Percentiles rank a stretch among this genome's conserved stretches.
phyloP scores from a whole-genome alignment of 2,888 invertebrate species.

The Campopleginae sp. region DNA sequence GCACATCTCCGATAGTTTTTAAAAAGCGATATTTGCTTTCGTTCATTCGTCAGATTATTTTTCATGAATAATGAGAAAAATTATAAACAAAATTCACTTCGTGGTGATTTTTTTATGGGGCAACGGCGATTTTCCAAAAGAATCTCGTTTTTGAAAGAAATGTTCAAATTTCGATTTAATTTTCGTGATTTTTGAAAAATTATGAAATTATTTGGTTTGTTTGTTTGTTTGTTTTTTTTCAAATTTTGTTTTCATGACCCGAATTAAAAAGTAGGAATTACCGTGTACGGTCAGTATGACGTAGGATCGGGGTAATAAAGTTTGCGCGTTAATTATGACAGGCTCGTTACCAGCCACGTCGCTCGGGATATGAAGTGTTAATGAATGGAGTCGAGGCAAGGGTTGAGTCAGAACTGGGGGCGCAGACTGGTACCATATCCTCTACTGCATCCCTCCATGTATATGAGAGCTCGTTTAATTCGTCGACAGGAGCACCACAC shows the following conservation, averaged over 20 bases:
- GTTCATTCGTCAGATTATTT: no score
- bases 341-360: conserved; percentile 83
- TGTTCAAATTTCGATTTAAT: neutral
- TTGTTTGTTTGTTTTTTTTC: neutral
- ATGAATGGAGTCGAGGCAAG: conserved; percentile 82
- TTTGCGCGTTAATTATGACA: conserved; percentile 84
- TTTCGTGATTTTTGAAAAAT: neutral
- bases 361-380: conserved; percentile 83
- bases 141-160: neutral
- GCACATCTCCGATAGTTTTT: neutral
- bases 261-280: conserved; percentile 5
- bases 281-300: conserved; percentile 73
- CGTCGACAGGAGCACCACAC: conserved; percentile 42
- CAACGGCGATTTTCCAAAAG: neutral
- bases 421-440: conserved; percentile 79
- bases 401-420: conserved; percentile 72
- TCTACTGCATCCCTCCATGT: conserved; percentile 16
- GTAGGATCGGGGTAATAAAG: conserved; percentile 79
- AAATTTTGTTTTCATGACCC: neutral
- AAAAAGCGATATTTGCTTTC: conserved; percentile 18
- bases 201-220: neutral
- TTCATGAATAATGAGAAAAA: neutral
- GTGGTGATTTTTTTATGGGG: neutral
- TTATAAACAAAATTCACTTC: neutral
- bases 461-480: conserved; percentile 49